phyloP scores from a whole-genome alignment of 1,140 invertebrate genomes.

The Anagrus nilaparvatae region DNA sequence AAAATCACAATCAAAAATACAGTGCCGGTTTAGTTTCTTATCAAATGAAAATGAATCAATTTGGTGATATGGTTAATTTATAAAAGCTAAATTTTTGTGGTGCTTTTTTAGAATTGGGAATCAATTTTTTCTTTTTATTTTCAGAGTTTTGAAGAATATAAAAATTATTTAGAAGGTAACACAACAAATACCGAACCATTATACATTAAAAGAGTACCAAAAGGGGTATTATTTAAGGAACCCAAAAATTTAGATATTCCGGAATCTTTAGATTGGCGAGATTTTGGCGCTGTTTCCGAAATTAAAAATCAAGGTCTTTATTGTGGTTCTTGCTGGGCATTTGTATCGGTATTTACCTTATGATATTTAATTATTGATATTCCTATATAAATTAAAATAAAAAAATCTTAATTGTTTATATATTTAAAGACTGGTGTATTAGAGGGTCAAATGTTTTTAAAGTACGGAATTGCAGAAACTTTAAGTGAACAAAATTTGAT shows the following conservation, averaged over 20 bases:
- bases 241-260: no score
- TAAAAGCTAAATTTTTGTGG: background rate
- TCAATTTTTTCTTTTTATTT: no score
- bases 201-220: no score
- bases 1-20: slow-evolving; percentile 68
- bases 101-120: background rate
- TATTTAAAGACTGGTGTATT: slow-evolving; percentile 76
- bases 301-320: slow-evolving; percentile 83
- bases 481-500: slow-evolving; percentile 95
- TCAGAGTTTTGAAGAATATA: slow-evolving; percentile 9
- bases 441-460: slow-evolving; percentile 90
- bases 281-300: slow-evolving; percentile 74
- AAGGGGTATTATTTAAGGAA: no score
- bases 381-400: slow-evolving; percentile 3
- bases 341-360: slow-evolving; percentile 40
- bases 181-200: no score
- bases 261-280: slow-evolving; percentile 74
- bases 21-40: slow-evolving; percentile 54
- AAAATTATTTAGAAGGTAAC: no score
- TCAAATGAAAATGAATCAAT: slow-evolving; percentile 68
- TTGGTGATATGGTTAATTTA: slow-evolving; percentile 63
- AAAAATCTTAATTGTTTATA: slow-evolving; percentile 9
- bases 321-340: slow-evolving; percentile 93
- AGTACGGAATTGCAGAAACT: slow-evolving; percentile 71
- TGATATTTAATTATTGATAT: slow-evolving; percentile 6